phyloP scores from a whole-genome alignment of 2,113 vertebrate genomes.

The Salvelinus namaycush region DNA sequence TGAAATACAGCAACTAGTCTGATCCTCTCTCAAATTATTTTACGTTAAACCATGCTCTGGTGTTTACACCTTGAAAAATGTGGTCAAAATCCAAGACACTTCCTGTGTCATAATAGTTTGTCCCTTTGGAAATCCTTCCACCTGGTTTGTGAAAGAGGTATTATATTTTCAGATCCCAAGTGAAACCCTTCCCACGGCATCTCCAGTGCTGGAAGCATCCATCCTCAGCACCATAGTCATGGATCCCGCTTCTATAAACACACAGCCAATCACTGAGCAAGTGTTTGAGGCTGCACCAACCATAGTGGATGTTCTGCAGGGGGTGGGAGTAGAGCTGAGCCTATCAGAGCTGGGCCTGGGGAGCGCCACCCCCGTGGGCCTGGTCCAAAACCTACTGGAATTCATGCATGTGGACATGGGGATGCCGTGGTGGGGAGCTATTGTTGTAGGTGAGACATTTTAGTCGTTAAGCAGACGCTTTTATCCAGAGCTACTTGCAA shows the following conservation, averaged over 20 bases:
- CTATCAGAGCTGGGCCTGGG: constrained; percentile 81
- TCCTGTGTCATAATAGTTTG: not conserved
- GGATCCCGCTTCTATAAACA: constrained; percentile 44
- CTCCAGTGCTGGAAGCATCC: constrained; percentile 20
- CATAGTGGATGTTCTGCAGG: constrained; percentile 67
- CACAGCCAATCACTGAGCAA: constrained; percentile 57
- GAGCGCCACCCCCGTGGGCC: constrained; percentile 80
- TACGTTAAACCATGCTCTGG: too few species aligned
- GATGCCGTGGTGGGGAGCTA: constrained; percentile 91
- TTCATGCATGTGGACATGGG: constrained; percentile 79
- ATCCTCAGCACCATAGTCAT: constrained; percentile 28
- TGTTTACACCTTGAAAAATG: too few species aligned
- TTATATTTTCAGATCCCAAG: constrained; percentile 34
- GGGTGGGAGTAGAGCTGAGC: constrained; percentile 65
- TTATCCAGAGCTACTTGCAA: too few species aligned
- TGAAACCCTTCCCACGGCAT: constrained; percentile 15
- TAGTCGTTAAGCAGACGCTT: too few species aligned
- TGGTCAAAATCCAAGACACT: too few species aligned
- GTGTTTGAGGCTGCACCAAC: constrained; percentile 61
- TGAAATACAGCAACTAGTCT: not conserved
- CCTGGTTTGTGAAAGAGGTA: too few species aligned
- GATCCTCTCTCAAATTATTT: not conserved
- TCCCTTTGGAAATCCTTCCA: too few species aligned
- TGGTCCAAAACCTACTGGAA: constrained; percentile 84
- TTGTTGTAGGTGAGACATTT: constrained; percentile 77